phyloP scores from a whole-genome alignment of 2,888 invertebrate species.

The Drosophila helvetica region DNA sequence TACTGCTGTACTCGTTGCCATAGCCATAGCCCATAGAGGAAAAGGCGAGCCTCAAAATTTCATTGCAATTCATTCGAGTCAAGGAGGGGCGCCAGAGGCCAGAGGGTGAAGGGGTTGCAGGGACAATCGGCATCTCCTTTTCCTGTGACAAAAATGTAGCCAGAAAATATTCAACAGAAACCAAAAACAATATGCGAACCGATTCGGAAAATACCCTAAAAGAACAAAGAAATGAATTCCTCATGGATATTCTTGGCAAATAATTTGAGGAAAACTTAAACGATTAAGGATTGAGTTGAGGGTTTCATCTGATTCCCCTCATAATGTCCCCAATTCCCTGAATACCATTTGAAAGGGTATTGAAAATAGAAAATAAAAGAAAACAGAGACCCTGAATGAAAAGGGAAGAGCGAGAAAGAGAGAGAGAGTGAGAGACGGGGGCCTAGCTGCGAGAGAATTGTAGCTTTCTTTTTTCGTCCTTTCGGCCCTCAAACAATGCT shows the following conservation, averaged over 20 bases:
- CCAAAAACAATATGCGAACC: constrained; percentile 8
- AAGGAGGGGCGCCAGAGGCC: background rate
- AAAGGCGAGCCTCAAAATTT: constrained; percentile 70
- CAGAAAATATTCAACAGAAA: constrained; percentile 31
- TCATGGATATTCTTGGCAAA: too few relatives aligned
- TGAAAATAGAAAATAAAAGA: background rate
- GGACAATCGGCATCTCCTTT: constrained; percentile 51
- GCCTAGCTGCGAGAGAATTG: constrained; percentile 12
- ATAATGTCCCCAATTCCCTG: background rate
- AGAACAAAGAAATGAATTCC: too few relatives aligned
- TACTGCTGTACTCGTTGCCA: constrained; percentile 53
- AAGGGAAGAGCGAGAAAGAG: constrained; percentile 10
- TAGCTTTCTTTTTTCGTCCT: constrained; percentile 52
- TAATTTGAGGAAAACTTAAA: too few relatives aligned
- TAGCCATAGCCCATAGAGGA: constrained; percentile 49
- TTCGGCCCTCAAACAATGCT: constrained; percentile 70
- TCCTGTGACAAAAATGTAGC: constrained; percentile 67
- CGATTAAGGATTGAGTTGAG: background rate
- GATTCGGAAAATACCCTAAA: background rate
- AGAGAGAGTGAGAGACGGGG: constrained; percentile 12
- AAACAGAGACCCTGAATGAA: background rate
- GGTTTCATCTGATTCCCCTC: background rate
- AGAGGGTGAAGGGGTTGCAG: constrained; percentile 31
- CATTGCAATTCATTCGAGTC: constrained; percentile 78
- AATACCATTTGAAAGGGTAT: background rate